Percentiles rank a stretch among this genome's conserved stretches.
phyloP scores from a whole-genome alignment of 2,888 invertebrate genomes.

The Drosophila mimica region DNA sequence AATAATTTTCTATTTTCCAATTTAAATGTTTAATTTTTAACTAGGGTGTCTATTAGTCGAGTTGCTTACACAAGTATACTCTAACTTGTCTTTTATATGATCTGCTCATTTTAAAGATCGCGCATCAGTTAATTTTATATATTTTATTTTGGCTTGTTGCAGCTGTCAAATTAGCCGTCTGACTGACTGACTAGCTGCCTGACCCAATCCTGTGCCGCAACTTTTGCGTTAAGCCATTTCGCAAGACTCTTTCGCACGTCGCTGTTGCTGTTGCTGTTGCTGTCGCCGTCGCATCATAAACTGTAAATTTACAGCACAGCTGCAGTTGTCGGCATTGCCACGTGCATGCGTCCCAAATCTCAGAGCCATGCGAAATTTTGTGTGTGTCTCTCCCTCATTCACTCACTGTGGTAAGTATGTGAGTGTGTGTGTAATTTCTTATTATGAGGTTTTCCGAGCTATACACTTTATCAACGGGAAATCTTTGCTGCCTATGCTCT shows the following conservation, averaged over 20 bases:
- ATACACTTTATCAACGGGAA: constrained; percentile 76
- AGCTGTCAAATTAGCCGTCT: constrained; percentile 68
- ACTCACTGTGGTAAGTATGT: constrained; percentile 14
- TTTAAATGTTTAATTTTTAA: no score
- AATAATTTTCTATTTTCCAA: rapidly evolving
- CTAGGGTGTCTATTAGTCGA: neutral
- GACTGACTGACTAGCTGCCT: constrained; percentile 48
- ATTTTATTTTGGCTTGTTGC: constrained; percentile 23
- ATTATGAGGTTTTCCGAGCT: constrained; percentile 73
- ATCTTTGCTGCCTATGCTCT: constrained; percentile 61
- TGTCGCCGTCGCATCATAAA: constrained; percentile 71
- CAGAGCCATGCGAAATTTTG: constrained; percentile 59
- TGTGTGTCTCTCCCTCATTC: neutral
- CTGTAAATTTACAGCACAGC: constrained; percentile 77
- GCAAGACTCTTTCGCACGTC: constrained; percentile 50
- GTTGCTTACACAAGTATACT: neutral
- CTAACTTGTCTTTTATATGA: neutral
- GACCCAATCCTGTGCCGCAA: constrained; percentile 62
- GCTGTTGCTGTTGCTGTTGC: constrained; percentile 6
- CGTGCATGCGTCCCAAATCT: constrained; percentile 71
- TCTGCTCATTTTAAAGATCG: constrained; percentile 13
- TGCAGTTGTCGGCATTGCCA: constrained; percentile 72
- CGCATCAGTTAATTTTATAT: constrained; percentile 26
- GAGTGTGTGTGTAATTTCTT: constrained; percentile 64
- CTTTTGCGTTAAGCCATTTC: constrained; percentile 50